Evolutionary conservation across 1,140 invertebrate species (phyloP).

Genomic region (Hormaphis cornu): DNA sequence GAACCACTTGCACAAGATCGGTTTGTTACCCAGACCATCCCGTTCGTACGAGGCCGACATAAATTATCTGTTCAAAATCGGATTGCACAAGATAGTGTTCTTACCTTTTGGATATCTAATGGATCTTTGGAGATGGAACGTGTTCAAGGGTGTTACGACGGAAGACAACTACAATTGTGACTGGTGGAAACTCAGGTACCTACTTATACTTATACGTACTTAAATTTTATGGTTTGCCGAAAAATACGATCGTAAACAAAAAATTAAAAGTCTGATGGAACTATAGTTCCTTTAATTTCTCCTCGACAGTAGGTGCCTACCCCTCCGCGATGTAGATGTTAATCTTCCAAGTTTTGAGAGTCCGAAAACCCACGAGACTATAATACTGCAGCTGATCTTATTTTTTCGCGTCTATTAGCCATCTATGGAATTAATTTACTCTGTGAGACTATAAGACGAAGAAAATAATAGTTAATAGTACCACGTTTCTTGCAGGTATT

Average conservation of each 20-base stretch:
- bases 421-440: too few relatives aligned
- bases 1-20: constrained; percentile 67
- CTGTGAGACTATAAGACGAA: too few relatives aligned
- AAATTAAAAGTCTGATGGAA: background rate
- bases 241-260: background rate
- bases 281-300: too few relatives aligned
- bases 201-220: background rate
- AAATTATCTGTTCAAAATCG: constrained; percentile 67
- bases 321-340: too few relatives aligned
- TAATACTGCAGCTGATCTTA: too few relatives aligned
- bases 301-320: too few relatives aligned
- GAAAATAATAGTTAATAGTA: too few relatives aligned
- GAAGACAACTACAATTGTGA: constrained; percentile 65
- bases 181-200: constrained; percentile 49
- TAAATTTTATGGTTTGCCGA: too few relatives aligned
- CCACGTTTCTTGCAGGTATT: constrained; percentile 43
- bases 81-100: constrained; percentile 77
- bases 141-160: constrained; percentile 65
- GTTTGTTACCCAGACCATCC: constrained; percentile 52
- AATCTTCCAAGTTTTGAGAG: too few relatives aligned
- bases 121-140: constrained; percentile 77
- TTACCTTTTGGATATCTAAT: constrained; percentile 78
- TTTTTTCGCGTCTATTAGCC: too few relatives aligned
- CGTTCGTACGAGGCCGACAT: constrained; percentile 60
- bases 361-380: too few relatives aligned